Percentiles rank a stretch among this genome's conserved stretches.
phyloP scores from a whole-genome alignment of 2,888 invertebrate species.

The Drosophila tanythrix region DNA sequence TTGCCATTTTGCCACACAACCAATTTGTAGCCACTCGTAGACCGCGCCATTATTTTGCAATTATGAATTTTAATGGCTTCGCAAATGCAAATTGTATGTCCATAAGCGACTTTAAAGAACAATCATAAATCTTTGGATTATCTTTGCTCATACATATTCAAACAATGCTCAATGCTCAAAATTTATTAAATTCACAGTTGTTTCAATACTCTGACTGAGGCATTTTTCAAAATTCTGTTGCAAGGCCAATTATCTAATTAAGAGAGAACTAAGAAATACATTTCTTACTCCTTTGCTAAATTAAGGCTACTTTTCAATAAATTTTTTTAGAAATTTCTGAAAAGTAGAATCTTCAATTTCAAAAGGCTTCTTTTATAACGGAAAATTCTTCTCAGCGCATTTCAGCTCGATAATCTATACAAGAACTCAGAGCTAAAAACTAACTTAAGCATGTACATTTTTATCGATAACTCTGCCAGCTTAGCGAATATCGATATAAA shows the following conservation, averaged over 20 bases:
- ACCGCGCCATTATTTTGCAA: conserved; percentile 66
- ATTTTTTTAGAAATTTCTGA: neutral
- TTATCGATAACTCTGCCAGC: neutral
- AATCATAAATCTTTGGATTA: conserved; percentile 42
- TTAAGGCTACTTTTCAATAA: neutral
- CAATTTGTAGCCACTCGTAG: conserved; percentile 1
- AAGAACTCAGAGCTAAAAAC: neutral
- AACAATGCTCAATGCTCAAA: neutral
- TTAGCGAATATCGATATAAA: neutral
- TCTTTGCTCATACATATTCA: conserved; percentile 11
- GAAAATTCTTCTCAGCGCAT: too few relatives aligned
- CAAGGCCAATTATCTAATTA: neutral
- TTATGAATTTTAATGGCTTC: conserved; percentile 70
- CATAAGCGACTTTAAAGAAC: conserved; percentile 43
- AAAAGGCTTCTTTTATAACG: neutral
- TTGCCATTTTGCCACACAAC: conserved; percentile 17
- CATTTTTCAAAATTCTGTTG: neutral
- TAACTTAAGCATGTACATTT: neutral
- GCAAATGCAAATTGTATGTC: conserved; percentile 63
- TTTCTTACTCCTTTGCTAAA: neutral
- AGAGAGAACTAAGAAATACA: neutral
- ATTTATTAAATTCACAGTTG: neutral
- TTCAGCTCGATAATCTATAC: too few relatives aligned
- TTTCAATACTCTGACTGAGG: too few relatives aligned
- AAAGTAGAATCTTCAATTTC: neutral